Evolutionary conservation across 2,888 invertebrate species (phyloP), one percentile per base, ranked within the genome.

Genomic region (Tenthredo amoena): DNA sequence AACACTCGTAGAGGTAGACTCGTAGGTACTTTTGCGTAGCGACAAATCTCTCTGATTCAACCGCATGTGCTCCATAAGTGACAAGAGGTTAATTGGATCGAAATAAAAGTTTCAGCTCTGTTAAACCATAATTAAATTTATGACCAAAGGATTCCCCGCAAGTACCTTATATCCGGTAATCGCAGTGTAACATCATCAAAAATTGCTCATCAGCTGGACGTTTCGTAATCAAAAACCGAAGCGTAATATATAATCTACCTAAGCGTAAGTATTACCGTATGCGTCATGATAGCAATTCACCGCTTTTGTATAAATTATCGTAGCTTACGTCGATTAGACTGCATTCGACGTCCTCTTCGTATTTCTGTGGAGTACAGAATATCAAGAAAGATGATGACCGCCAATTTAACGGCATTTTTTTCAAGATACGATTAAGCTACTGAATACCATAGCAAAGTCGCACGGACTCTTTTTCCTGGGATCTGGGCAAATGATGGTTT

Each of bases 401-500:
- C 58, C 26, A 62, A 62, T 81, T 58, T 21, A 37, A 62, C 62
- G 40, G 40, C 37, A 62, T 58, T 77, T 50, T 31, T 43, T 26
- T 68, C 47, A 68, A 83, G 37, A 34, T 71, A 71, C 31, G 68
- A 68, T 3, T 47, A 18, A 65, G 47, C 47, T 65, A 47, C 26
- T 68, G 26, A 43, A 31, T 12, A 31, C 34, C 31, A 12, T 31
- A n/a, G 15, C 47, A 83, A 65, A 83, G 68, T 83, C 83, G 21
- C 83, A 83, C 83, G 83, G 83, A 58, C 68, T 68, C 15, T 34
- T 83, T 83, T 71, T 40, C 79, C 68, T 83, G 83, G 34, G 83
- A 83, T 68, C 83, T 71, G 47, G 68, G 83, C 43, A 50, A 71
- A 83, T 40, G 40, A 81, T 81, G 21, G 4, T 62, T 37, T 68